phyloP scores from a whole-genome alignment of 2,113 vertebrate species.

The Tonatia bakeri region DNA sequence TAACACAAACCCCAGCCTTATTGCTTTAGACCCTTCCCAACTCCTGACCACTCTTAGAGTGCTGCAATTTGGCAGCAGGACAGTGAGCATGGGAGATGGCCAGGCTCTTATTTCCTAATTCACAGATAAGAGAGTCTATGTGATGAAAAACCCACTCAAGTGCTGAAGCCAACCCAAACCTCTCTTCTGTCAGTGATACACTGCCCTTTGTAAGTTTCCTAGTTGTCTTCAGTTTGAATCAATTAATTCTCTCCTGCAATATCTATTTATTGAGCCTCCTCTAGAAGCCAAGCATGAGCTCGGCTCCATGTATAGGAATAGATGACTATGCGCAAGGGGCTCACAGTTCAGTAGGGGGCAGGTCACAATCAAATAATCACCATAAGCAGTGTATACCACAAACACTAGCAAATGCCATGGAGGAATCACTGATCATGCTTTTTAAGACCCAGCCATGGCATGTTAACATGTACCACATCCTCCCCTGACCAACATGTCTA shows the following conservation, averaged over 20 bases:
- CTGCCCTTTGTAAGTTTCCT: neutral
- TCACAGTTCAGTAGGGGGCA: neutral
- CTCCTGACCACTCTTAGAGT: neutral
- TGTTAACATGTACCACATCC: neutral
- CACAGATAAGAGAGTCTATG: neutral
- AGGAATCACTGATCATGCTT: neutral
- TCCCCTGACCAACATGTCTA: neutral
- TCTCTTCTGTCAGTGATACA: neutral
- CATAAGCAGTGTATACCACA: neutral
- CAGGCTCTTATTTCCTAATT: neutral
- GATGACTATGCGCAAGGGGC: neutral
- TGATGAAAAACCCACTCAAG: neutral
- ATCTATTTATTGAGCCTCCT: neutral
- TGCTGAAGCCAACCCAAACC: neutral
- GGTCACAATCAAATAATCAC: neutral
- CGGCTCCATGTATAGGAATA: neutral
- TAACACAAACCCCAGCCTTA: neutral
- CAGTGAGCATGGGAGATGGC: neutral
- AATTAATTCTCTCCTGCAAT: neutral
- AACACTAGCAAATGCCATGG: neutral
- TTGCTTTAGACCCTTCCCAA: neutral
- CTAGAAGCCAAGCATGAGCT: neutral
- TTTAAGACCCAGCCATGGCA: neutral
- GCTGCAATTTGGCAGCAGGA: neutral
- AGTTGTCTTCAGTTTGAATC: neutral